Evolutionary conservation across 1,140 invertebrate species (phyloP).

Genomic region (Drosophila kurseongensis): DNA sequence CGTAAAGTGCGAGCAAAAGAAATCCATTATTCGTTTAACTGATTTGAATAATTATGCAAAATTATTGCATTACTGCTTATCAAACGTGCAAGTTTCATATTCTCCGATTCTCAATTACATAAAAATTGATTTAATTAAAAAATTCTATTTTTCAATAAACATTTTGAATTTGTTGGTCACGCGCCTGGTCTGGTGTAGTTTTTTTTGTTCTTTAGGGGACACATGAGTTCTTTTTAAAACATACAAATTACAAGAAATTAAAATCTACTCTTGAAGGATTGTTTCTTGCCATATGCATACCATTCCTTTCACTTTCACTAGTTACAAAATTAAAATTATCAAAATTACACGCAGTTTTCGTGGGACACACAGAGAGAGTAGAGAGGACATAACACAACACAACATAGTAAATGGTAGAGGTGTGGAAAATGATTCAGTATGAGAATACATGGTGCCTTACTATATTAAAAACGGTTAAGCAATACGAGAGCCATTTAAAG

Average conservation of each 20-base stretch:
- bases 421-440: slow-evolving; percentile 26
- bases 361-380: slow-evolving; percentile 39
- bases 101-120: slow-evolving; percentile 57
- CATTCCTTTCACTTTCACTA: slow-evolving; percentile 60
- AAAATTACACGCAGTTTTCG: slow-evolving; percentile 68
- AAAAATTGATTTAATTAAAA: slow-evolving; percentile 72
- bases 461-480: slow-evolving; percentile 55
- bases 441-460: slow-evolving; percentile 45
- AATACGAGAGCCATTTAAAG: slow-evolving; percentile 61
- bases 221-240: slow-evolving; percentile 52
- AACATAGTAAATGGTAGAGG: slow-evolving; percentile 18
- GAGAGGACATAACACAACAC: slow-evolving; percentile 29
- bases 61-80: slow-evolving; percentile 7
- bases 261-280: slow-evolving; percentile 46
- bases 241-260: slow-evolving; percentile 66
- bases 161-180: slow-evolving; percentile 29
- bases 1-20: slow-evolving; percentile 49
- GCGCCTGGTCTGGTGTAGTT: slow-evolving; percentile 9
- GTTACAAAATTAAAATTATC: slow-evolving; percentile 75
- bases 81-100: slow-evolving; percentile 20
- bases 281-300: not conserved
- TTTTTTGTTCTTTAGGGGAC: slow-evolving; percentile 30
- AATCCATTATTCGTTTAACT: slow-evolving; percentile 33
- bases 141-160: slow-evolving; percentile 64
- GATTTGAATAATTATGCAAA: slow-evolving; percentile 12